Conservation (phyloP, 2,113 vertebrate species). For the Percopsis transmontana region DNA sequence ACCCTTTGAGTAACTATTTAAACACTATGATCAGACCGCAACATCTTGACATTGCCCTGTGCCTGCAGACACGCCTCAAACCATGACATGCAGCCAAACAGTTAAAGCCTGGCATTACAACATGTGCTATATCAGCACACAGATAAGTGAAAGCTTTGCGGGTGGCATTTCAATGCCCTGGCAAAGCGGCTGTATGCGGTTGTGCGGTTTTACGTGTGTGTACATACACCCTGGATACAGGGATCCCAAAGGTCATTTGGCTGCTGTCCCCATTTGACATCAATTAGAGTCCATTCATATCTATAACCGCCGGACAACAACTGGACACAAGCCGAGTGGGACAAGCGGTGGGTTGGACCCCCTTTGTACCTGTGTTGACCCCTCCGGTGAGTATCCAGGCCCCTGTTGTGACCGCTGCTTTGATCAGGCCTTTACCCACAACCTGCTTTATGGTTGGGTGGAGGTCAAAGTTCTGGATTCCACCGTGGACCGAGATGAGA, state of each 20-base stretch:
- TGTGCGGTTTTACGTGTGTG: slow-evolving; percentile 11
- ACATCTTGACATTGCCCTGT: slow-evolving; percentile 46
- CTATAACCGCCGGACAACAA: not conserved
- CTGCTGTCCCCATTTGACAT: not conserved
- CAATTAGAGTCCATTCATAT: no score
- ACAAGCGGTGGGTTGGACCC: not conserved
- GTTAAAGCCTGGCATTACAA: slow-evolving; percentile 48
- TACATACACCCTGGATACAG: no score
- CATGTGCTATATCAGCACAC: slow-evolving; percentile 57
- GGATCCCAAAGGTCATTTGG: no score
- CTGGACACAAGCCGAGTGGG: not conserved
- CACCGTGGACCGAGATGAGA: slow-evolving; percentile 97
- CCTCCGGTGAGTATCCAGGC: slow-evolving; percentile 99
- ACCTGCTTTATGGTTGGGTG: slow-evolving; percentile 97
- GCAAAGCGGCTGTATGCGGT: slow-evolving; percentile 26
- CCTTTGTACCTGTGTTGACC: slow-evolving; percentile 89
- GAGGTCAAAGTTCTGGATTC: slow-evolving; percentile 98
- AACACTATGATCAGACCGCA: slow-evolving; percentile 72
- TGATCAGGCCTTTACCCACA: slow-evolving; percentile 97
- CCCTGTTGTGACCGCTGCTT: slow-evolving; percentile 97
- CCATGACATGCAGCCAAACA: slow-evolving; percentile 46
- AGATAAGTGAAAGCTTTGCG: not conserved
- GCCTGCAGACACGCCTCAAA: slow-evolving; percentile 61
- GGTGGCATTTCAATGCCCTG: not conserved
- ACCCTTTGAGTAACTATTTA: slow-evolving; percentile 67